Base-by-base conservation (phyloP, 2,888 invertebrate genomes). In the Parnassius orleans region DNA sequence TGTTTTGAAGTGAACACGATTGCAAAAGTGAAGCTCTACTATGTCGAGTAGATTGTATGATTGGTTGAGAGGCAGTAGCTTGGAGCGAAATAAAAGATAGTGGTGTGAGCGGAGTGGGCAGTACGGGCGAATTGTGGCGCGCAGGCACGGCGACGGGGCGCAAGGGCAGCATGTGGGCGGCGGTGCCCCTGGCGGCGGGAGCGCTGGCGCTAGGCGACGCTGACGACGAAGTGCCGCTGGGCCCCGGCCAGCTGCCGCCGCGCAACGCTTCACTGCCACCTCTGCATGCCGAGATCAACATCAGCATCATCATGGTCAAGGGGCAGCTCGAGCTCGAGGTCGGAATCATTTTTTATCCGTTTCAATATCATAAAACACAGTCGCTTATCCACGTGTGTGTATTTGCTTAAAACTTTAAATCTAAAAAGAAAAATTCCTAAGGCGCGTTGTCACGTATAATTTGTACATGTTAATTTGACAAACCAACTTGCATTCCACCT, bases 321-420 rank as follows among this genome's bases (percentile, higher is more conserved):
- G 98, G 98, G 73, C 96, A 96, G 74, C 93, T 98, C 65, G 98
- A 98, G 84, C 96, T 98, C 33, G 98, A 98, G 92, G 94, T 93
- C 51, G 79, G 74, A 61, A 15, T 33, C 1, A 53, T 15, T 41
- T n/a, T 33, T 33, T 7, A 33, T 33, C 33, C 33, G 33, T 33
- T 33, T 7, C 33, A 33, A 33, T 33, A 33, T 33, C 33, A 5
- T 19, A 19, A 19, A 19, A 19, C 19, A 19, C 19, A 19, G 2
- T 19, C 2, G 2, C 19, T 19, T 33, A 33, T 33, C 0, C 33
- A 33, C 33, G 33, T 33, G 7, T 33, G 33, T 24, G 24, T 24
- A 24, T 33, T 33, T 33, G 7, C 33, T 33, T 33, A 33, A 33
- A 33, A 5, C 33, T 24, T 24, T 24, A 24, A 33, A 33, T n/a